Evolutionary conservation across 2,797 vertebrate genomes (phyloP), one percentile per base, ranked within the genome.

Genomic region (Coccyzus lansbergi): DNA sequence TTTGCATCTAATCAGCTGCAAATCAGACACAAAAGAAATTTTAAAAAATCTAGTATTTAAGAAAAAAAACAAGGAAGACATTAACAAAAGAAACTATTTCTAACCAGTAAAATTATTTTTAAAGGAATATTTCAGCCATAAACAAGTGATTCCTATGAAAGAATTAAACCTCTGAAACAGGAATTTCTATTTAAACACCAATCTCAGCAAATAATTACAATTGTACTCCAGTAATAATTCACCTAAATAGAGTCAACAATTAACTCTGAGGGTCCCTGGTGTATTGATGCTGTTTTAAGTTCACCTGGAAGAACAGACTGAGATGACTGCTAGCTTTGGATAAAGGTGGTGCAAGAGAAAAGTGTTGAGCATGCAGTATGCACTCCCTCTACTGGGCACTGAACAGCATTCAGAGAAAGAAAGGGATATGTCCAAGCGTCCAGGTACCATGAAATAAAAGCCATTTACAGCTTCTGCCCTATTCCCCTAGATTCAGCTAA

Each of bases 361-460:
- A 90, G 52, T 1, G 40, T 0, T 11, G 44, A 95, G 46, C 62
- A 9, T 59, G 93, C 86, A 91, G 95, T 88, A 46, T 84, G 93
- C 82, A 86, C 96, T 95, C 97, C 97, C 96, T 97, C 97, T 97
- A 26, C 95, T 92, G 97, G 96, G 72, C 94, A 83, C n/a, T 53
- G 14, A 58, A 51, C 69, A 42, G 46, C 63, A 12, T 10, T 34
- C 52, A 1, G 29, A 84, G 49, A 26, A 25, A 58, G 59, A 16
- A 12, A 25, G 20, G 26, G 5, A 1, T 4, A 7, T 4, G 29
- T 8, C 36, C 1, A 0, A 25, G 29, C 40, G 75, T 9, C 36
- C 36, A 14, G 15, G 11, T 7, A 11, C 7, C 0, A 0, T 0
- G 48, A 82, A 86, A 69, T 20, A 60, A 68, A 64, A 65, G 4